Percentiles rank a stretch among this genome's conserved stretches.
Evolutionary conservation across 1,140 invertebrate species (phyloP).

Genomic region (Drosophila persimilis): DNA sequence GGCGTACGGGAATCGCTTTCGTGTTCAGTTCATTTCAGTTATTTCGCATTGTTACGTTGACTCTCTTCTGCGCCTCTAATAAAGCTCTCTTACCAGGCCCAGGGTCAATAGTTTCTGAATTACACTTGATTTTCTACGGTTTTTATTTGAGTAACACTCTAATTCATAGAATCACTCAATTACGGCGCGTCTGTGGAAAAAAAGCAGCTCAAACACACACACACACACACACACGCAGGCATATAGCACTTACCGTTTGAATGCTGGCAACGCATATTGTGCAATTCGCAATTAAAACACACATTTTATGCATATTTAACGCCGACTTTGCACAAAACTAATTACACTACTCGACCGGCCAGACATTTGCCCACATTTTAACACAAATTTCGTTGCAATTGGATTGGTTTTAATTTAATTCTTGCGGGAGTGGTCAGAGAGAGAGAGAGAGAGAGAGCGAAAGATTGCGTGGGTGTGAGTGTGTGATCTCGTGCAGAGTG

Average conservation of each 20-base stretch:
- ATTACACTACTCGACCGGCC: constrained; percentile 2
- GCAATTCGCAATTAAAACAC: constrained; percentile 21
- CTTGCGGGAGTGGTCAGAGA: too few relatives aligned
- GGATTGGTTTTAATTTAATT: neutral
- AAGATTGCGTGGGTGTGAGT: too few relatives aligned
- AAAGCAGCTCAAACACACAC: too few relatives aligned
- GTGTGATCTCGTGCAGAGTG: neutral
- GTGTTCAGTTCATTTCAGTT: constrained; percentile 27
- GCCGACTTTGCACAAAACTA: constrained; percentile 15
- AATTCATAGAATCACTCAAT: constrained; percentile 9
- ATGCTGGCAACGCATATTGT: neutral
- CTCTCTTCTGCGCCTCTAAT: too few relatives aligned
- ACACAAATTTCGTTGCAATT: constrained; percentile 9
- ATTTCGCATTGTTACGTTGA: neutral
- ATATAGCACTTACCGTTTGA: neutral
- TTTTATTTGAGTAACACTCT: constrained; percentile 4
- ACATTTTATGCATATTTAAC: constrained; percentile 24
- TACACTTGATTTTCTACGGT: constrained; percentile 1
- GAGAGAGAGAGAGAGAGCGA: too few relatives aligned
- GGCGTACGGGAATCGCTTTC: constrained; percentile 9
- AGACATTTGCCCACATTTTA: constrained; percentile 15
- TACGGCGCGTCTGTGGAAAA: neutral
- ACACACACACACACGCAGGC: too few relatives aligned
- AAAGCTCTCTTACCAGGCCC: constrained; percentile 17
- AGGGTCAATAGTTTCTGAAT: constrained; percentile 17